phyloP scores from a whole-genome alignment of 2,888 invertebrate species.

The Stegophylla sp. region DNA sequence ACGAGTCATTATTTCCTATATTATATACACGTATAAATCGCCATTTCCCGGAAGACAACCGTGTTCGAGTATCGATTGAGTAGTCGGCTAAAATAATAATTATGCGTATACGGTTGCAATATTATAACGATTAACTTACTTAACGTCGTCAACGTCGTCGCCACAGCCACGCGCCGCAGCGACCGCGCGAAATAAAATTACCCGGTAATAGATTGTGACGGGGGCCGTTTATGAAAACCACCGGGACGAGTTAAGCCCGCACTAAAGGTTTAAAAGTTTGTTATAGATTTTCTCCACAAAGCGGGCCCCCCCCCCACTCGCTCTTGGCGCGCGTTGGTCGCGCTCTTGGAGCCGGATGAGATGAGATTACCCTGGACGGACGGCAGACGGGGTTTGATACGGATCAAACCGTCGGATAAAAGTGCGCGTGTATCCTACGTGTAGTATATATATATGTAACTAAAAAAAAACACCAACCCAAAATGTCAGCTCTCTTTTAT shows the following conservation, averaged over 20 bases:
- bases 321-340: not conserved
- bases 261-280: constrained; percentile 31
- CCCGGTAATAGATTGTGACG: constrained; percentile 26
- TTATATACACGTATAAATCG: too few species aligned
- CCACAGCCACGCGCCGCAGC: too few species aligned
- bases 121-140: too few species aligned
- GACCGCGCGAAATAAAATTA: not conserved
- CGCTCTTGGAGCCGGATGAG: not conserved
- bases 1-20: too few species aligned
- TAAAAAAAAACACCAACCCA: not conserved
- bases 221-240: constrained; percentile 14
- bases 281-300: constrained; percentile 31
- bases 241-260: constrained; percentile 16
- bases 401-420: constrained; percentile 36
- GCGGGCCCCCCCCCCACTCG: not conserved
- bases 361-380: constrained; percentile 20
- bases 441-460: not conserved
- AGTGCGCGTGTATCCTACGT: not conserved
- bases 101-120: too few species aligned
- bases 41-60: too few species aligned
- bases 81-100: too few species aligned
- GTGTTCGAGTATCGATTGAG: too few species aligned
- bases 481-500: not conserved
- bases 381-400: not conserved
- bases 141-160: too few species aligned